Percentiles rank a stretch among this genome's conserved stretches.
These are phyloP conservation scores for Pogonocichla stellata DNA, from an alignment of 2,113 vertebrate species.

Conservation along the genomic window DNA sequence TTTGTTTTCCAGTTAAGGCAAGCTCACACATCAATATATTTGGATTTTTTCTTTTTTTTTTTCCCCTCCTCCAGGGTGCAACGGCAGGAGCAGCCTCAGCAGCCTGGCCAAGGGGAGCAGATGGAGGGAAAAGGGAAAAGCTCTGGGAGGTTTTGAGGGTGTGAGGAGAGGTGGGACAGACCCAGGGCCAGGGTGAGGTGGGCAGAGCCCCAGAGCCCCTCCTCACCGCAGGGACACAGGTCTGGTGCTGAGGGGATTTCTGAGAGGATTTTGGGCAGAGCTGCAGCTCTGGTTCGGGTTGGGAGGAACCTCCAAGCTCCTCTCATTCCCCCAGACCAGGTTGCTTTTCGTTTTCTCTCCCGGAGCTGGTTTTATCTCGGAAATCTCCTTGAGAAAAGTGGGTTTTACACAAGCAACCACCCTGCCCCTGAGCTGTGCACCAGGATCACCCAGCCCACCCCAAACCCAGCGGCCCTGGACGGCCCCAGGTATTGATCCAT, in stretches of 20 bases:
- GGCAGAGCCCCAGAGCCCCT: background rate
- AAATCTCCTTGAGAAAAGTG: background rate
- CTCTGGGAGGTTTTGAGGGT: background rate
- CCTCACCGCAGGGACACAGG: background rate
- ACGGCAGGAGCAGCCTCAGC: background rate
- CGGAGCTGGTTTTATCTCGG: background rate
- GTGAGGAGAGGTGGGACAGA: background rate
- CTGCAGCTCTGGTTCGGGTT: background rate
- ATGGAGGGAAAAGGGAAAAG: background rate
- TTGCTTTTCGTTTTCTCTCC: background rate
- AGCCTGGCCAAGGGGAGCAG: background rate
- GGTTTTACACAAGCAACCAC: rapidly evolving
- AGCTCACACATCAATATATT: background rate
- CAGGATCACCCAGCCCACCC: background rate
- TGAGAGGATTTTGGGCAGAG: background rate
- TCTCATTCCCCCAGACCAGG: background rate
- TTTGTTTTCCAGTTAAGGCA: background rate
- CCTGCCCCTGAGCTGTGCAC: rapidly evolving
- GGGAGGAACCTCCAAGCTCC: background rate
- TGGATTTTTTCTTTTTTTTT: background rate
- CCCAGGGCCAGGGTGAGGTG: background rate
- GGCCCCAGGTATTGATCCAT: background rate
- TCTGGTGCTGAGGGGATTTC: no score
- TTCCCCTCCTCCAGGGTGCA: background rate
- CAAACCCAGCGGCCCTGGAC: rapidly evolving